Percentiles rank a stretch among this genome's conserved stretches.
phyloP scores from a whole-genome alignment of 2,888 invertebrate genomes.

The Mystacides longicornis region DNA sequence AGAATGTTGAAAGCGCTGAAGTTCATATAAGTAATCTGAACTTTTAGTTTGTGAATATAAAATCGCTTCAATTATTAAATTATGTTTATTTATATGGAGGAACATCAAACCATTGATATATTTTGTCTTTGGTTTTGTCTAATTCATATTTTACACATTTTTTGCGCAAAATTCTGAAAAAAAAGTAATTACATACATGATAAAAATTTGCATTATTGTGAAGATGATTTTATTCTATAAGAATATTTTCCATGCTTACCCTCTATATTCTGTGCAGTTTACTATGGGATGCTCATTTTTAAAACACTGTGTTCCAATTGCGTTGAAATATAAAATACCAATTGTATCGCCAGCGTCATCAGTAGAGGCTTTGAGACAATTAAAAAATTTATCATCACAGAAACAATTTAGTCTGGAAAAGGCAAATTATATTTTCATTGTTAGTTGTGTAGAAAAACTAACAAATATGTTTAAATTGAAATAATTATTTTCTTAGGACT shows the following conservation, averaged over 20 bases:
- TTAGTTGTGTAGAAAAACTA: too few species aligned
- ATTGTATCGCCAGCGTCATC: slow-evolving; percentile 37
- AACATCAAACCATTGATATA: slow-evolving; percentile 53
- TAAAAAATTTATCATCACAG: slow-evolving; percentile 48
- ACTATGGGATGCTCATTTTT: slow-evolving; percentile 49
- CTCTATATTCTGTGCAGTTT: slow-evolving; percentile 44
- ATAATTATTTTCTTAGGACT: background rate
- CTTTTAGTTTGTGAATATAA: too few species aligned
- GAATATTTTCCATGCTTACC: slow-evolving; percentile 33
- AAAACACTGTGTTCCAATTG: slow-evolving; percentile 52
- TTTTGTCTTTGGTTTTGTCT: slow-evolving; percentile 34
- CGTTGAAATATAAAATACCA: slow-evolving; percentile 50
- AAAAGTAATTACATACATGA: background rate
- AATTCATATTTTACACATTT: slow-evolving; percentile 46
- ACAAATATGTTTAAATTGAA: too few species aligned
- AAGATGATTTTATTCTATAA: background rate
- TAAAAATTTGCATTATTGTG: background rate
- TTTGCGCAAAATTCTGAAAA: slow-evolving; percentile 34
- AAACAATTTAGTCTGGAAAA: slow-evolving; percentile 43
- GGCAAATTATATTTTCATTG: background rate
- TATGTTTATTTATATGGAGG: slow-evolving; percentile 32
- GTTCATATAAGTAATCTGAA: too few species aligned
- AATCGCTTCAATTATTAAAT: background rate
- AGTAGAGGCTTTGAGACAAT: slow-evolving; percentile 39
- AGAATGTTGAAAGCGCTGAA: too few species aligned